Percentiles rank a stretch among this genome's conserved stretches.
These are phyloP conservation scores for Hozukius guyotensis DNA, from an alignment of 2,797 vertebrate species.

Conservation along the genomic window DNA sequence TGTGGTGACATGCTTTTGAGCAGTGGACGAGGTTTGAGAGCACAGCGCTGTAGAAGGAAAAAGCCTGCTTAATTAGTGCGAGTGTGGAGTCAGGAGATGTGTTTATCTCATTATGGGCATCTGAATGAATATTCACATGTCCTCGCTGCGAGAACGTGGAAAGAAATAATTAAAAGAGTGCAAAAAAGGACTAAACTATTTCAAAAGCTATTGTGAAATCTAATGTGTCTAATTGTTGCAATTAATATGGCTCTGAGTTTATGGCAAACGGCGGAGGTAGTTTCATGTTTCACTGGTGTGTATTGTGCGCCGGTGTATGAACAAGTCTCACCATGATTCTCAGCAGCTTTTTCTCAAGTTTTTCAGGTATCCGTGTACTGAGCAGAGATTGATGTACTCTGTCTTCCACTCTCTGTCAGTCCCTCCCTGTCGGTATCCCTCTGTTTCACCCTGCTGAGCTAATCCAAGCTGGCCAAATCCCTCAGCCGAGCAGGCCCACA, in stretches of 20 bases:
- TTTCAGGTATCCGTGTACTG: slow-evolving; percentile 33
- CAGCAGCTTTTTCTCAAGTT: slow-evolving; percentile 46
- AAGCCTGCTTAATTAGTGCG: slow-evolving; percentile 76
- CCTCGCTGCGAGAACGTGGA: slow-evolving; percentile 24
- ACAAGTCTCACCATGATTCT: background rate
- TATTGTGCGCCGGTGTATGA: background rate
- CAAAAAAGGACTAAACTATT: slow-evolving; percentile 16
- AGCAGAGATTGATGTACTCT: slow-evolving; percentile 57
- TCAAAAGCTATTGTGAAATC: slow-evolving; percentile 11
- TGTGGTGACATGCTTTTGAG: slow-evolving; percentile 73
- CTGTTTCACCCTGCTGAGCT: slow-evolving; percentile 68
- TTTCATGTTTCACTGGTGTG: slow-evolving; percentile 16
- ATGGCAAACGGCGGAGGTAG: background rate
- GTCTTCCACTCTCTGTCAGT: slow-evolving; percentile 42
- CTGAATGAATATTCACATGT: slow-evolving; percentile 65
- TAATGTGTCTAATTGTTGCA: slow-evolving; percentile 2
- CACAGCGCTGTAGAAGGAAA: slow-evolving; percentile 51
- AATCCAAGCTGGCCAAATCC: slow-evolving; percentile 76
- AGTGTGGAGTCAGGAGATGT: slow-evolving; percentile 64
- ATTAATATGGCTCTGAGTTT: slow-evolving; percentile 4
- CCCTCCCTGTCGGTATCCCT: slow-evolving; percentile 36
- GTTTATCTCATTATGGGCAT: slow-evolving; percentile 64
- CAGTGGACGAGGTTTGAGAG: slow-evolving; percentile 64
- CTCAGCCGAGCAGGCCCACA: slow-evolving; percentile 59
- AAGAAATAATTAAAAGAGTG: slow-evolving; percentile 10